Evolutionary conservation across 2,797 vertebrate genomes (phyloP), one percentile per base, ranked within the genome.

Genomic region (Pelochelys cantorii): DNA sequence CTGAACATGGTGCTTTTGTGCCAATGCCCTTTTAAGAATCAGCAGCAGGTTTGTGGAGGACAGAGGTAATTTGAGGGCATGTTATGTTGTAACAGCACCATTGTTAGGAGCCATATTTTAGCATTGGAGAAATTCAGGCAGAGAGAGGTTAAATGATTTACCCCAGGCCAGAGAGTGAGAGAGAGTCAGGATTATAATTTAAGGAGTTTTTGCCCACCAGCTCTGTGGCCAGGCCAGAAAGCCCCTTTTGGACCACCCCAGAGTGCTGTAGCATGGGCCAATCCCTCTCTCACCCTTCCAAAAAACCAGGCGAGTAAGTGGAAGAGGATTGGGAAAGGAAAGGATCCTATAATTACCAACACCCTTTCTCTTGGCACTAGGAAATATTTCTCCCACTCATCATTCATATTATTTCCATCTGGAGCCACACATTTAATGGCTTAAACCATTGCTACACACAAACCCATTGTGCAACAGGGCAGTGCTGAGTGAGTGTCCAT

Each of bases 281-380:
- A 52, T 53, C 34, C 53, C 0, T 0, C 59, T 80, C 54, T 81
- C 11, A 60, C 78, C 9, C 83, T 54, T 14, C 4, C 34, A 37
- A 17, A 1, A 34, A 71, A 34, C 9, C n/a, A 71, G n/a, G 18
- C 11, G n/a, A 71, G 31, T 17, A 5, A 85, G 22, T 20, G 11
- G 34, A n/a, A 54, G 0, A 62, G 65, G 31, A 27, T 7, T 52
- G 60, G 87, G 65, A 85, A 87, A 18, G 80, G 85, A 62, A 14
- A 7, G 37, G 81, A 80, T 37, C 53, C 27, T 0, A 0, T 0
- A 18, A 31, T 60, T 90, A 11, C 6, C n/a, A 9, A 8, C 3
- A 29, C 5, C 55, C 11, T 71, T 71, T 71, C 65, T 71, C 65
- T 20, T 37, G n/a, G n/a, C 65, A 71, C 10, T 34, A 71, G 65